Evolutionary conservation across 2,888 invertebrate genomes (phyloP).

Genomic region (Cephus pygmeus): DNA sequence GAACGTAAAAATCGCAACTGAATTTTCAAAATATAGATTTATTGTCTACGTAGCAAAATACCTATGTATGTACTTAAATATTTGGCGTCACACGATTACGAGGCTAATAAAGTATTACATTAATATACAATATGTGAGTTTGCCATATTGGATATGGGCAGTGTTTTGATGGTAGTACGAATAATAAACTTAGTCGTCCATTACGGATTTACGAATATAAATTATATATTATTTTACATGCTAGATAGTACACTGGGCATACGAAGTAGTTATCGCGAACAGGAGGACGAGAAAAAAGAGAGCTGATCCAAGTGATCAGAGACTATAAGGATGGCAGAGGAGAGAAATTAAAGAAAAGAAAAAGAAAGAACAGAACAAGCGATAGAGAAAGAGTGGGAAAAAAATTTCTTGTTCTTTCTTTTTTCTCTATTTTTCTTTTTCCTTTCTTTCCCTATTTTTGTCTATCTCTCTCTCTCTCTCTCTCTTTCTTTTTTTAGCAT

Average conservation of each 20-base stretch:
- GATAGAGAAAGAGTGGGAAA: not conserved
- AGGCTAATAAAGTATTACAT: slow-evolving; percentile 52
- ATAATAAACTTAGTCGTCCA: slow-evolving; percentile 43
- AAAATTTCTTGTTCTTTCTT: slow-evolving; percentile 6
- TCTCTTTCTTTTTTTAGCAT: not conserved
- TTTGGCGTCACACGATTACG: slow-evolving; percentile 61
- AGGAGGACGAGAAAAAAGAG: slow-evolving; percentile 21
- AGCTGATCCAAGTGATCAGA: not conserved
- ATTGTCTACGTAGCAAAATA: slow-evolving; percentile 64
- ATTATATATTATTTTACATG: slow-evolving; percentile 57
- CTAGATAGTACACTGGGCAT: slow-evolving; percentile 45
- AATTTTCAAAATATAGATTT: slow-evolving; percentile 55
- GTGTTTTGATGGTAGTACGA: slow-evolving; percentile 54
- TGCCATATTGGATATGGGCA: slow-evolving; percentile 61
- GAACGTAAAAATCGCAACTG: slow-evolving; percentile 10
- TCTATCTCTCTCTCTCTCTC: not conserved
- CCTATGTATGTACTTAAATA: slow-evolving; percentile 63
- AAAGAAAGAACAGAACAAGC: not conserved
- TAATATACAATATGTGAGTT: slow-evolving; percentile 62
- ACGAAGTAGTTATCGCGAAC: slow-evolving; percentile 24
- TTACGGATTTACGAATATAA: slow-evolving; percentile 35
- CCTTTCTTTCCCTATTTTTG: slow-evolving; percentile 8
- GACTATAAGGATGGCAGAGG: slow-evolving; percentile 28
- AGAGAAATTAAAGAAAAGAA: slow-evolving; percentile 12
- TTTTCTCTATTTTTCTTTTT: slow-evolving; percentile 3